These are phyloP conservation scores for Lasioglossum albipes DNA, from an alignment of 1,140 invertebrate species.

Conservation along the genomic window DNA sequence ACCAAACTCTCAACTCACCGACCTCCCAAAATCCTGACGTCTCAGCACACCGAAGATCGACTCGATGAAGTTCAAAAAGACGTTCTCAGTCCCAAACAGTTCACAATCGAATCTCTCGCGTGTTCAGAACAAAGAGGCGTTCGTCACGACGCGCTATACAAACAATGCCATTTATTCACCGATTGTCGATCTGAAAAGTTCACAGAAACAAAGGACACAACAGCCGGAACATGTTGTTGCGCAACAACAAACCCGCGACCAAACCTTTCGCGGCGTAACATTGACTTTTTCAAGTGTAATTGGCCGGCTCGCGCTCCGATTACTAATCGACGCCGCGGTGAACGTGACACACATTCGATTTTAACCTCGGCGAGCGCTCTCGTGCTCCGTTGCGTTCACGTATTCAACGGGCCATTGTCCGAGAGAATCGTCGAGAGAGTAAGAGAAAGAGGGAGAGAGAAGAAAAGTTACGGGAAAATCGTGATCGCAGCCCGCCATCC, in stretches of 20 bases:
- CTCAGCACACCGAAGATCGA: no score
- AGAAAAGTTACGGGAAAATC: slow-evolving; percentile 12
- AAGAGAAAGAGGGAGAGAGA: neutral
- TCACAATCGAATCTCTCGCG: neutral
- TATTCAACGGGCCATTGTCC: slow-evolving; percentile 37
- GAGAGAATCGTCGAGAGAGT: neutral
- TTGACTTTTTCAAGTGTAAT: slow-evolving; percentile 66
- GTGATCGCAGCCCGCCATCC: neutral
- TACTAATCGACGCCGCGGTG: slow-evolving; percentile 59
- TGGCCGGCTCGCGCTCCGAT: slow-evolving; percentile 57
- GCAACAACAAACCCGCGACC: slow-evolving; percentile 34
- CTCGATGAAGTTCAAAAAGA: no score
- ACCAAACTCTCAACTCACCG: no score
- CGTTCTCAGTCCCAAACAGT: no score
- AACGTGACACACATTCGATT: slow-evolving; percentile 66
- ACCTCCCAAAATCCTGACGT: no score
- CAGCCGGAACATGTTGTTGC: slow-evolving; percentile 58
- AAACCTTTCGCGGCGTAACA: slow-evolving; percentile 59
- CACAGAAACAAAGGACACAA: neutral
- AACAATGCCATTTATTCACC: slow-evolving; percentile 1
- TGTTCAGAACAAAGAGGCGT: slow-evolving; percentile 14
- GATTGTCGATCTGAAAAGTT: neutral
- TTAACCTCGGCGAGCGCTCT: slow-evolving; percentile 39
- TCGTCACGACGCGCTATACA: neutral
- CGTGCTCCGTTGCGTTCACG: slow-evolving; percentile 7